These are phyloP conservation scores for Jordanella pulchra DNA, from an alignment of 2,797 vertebrate species.

Conservation along the genomic window DNA sequence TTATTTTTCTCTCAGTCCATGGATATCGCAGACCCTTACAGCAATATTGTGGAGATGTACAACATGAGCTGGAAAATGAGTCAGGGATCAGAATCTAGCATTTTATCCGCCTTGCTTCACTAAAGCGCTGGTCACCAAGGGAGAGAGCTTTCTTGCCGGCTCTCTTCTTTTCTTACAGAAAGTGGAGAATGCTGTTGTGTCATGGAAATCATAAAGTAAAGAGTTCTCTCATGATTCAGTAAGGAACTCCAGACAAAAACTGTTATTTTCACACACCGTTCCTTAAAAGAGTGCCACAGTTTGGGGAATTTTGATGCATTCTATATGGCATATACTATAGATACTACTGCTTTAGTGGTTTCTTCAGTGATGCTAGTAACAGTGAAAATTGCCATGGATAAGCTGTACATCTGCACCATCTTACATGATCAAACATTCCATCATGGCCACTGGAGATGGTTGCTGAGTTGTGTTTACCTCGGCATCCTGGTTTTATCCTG, in stretches of 20 bases:
- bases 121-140: constrained; percentile 71
- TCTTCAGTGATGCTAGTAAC: constrained; percentile 23
- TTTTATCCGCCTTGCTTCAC: constrained; percentile 80
- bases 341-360: constrained; percentile 30
- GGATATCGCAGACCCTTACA: constrained; percentile 66
- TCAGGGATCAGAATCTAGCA: constrained; percentile 71
- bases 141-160: constrained; percentile 57
- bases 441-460: constrained; percentile 52
- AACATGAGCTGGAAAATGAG: constrained; percentile 73
- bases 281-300: neutral
- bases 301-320: neutral
- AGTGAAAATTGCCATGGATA: constrained; percentile 27
- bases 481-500: constrained; percentile 38
- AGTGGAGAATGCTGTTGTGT: constrained; percentile 50
- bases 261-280: constrained; percentile 22
- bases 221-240: constrained; percentile 12
- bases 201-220: constrained; percentile 28
- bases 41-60: constrained; percentile 65
- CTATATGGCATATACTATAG: constrained; percentile 8
- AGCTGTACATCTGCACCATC: constrained; percentile 56
- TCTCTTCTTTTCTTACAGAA: constrained; percentile 45
- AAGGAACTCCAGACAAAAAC: constrained; percentile 32
- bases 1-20: constrained; percentile 51
- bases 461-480: constrained; percentile 59
- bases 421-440: constrained; percentile 59